phyloP scores from a whole-genome alignment of 2,888 invertebrate species.

The Merodon equestris region DNA sequence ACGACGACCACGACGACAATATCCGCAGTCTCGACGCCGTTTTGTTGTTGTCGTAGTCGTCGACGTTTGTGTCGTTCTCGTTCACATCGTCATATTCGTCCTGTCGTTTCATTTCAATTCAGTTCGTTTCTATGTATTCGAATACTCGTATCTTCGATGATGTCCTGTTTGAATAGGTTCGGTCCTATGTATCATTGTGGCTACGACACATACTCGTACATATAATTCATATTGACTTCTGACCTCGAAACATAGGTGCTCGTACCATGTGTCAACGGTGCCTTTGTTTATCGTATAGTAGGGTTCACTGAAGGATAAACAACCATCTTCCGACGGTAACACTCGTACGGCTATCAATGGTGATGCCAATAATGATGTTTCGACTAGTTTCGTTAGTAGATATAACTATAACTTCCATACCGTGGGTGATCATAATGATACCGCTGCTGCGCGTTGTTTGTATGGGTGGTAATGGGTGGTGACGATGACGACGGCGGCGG shows the following conservation, averaged over 20 bases:
- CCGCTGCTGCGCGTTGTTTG: slow-evolving; percentile 56
- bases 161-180: slow-evolving; percentile 31
- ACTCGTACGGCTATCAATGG: slow-evolving; percentile 36
- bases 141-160: slow-evolving; percentile 6
- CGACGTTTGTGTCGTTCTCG: slow-evolving; percentile 3
- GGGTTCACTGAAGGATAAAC: slow-evolving; percentile 34
- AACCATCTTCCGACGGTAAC: slow-evolving; percentile 47
- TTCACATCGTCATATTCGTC: slow-evolving; percentile 34
- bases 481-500: slow-evolving; percentile 15
- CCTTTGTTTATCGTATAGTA: slow-evolving; percentile 45
- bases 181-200: slow-evolving; percentile 20
- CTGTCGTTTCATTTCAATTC: slow-evolving; percentile 39
- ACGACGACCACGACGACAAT: slow-evolving; percentile 77
- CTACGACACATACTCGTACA: slow-evolving; percentile 26
- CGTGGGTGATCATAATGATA: slow-evolving; percentile 57
- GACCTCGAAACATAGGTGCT: not conserved
- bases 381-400: no score
- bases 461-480: not conserved
- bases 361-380: slow-evolving; percentile 29
- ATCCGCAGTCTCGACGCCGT: slow-evolving; percentile 72
- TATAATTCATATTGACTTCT: slow-evolving; percentile 45
- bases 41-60: slow-evolving; percentile 27
- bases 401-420: not conserved
- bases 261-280: slow-evolving; percentile 26
- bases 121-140: slow-evolving; percentile 29